phyloP scores from a whole-genome alignment of 37 sponge, comb jelly and placozoan species.

The Corticium candelabrum region DNA sequence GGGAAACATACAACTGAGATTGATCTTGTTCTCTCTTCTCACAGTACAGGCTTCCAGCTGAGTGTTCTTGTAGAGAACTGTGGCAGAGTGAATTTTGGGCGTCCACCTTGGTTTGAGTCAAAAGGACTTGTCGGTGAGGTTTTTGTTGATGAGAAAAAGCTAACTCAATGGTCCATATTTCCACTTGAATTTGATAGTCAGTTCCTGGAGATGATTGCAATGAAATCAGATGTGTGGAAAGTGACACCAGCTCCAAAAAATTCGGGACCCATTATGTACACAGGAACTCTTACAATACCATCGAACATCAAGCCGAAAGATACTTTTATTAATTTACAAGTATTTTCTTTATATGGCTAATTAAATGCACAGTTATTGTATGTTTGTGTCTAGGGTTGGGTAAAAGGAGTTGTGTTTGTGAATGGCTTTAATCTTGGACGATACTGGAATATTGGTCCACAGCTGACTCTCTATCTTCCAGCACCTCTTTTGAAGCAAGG shows the following conservation, averaged over 20 bases:
- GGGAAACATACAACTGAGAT: neutral
- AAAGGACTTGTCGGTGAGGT: slow-evolving; percentile 34
- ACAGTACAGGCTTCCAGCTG: neutral
- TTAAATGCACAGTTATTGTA: too few species aligned
- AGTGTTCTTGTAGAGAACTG: slow-evolving; percentile 75
- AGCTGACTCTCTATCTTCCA: slow-evolving; percentile 76
- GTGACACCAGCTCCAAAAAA: neutral
- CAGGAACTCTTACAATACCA: slow-evolving; percentile 40
- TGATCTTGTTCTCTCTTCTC: neutral
- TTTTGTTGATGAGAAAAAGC: slow-evolving; percentile 12
- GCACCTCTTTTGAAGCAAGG: slow-evolving; percentile 54
- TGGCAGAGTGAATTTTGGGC: slow-evolving; percentile 74
- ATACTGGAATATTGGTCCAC: slow-evolving; percentile 87
- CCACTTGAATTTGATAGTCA: slow-evolving; percentile 53
- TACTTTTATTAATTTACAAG: slow-evolving; percentile 71
- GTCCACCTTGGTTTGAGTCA: slow-evolving; percentile 5
- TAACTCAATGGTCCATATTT: slow-evolving; percentile 40
- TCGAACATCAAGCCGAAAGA: slow-evolving; percentile 41
- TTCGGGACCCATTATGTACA: slow-evolving; percentile 47
- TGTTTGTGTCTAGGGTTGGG: slow-evolving; percentile 69
- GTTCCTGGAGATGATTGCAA: slow-evolving; percentile 23
- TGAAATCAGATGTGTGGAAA: neutral
- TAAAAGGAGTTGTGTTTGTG: slow-evolving; percentile 62
- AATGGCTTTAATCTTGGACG: slow-evolving; percentile 86
- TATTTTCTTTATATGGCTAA: too few species aligned